Conservation (phyloP, 2,113 vertebrate species). For the Zonotrichia leucophrys region DNA sequence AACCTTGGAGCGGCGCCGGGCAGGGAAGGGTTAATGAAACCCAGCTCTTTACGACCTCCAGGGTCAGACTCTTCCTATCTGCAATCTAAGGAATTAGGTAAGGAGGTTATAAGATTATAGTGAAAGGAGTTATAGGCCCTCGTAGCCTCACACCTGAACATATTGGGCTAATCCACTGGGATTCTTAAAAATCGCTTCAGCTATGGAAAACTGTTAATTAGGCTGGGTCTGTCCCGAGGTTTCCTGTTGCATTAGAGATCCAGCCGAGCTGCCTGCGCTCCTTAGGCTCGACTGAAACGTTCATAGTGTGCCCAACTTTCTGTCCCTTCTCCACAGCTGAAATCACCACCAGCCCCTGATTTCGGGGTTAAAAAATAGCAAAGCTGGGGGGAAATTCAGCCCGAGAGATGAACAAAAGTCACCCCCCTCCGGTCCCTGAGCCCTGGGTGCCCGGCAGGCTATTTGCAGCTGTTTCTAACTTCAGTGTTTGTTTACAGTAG, state of each 20-base stretch:
- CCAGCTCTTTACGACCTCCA: conserved; percentile 76
- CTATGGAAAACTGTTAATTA: conserved; percentile 69
- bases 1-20: conserved; percentile 80
- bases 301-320: not conserved
- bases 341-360: not conserved
- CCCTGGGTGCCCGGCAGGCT: conserved; percentile 44
- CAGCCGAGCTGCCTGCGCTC: conserved; percentile 29
- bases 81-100: conserved; percentile 74
- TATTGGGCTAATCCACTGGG: conserved; percentile 55
- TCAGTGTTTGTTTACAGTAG: conserved; percentile 63
- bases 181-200: conserved; percentile 58
- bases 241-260: conserved; percentile 64
- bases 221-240: conserved; percentile 50
- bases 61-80: conserved; percentile 80
- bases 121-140: conserved; percentile 68
- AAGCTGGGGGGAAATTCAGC: not conserved
- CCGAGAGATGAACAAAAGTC: not conserved
- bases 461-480: conserved; percentile 64
- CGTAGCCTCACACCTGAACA: conserved; percentile 66
- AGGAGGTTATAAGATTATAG: conserved; percentile 79
- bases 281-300: not conserved
- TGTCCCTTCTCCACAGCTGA: not conserved
- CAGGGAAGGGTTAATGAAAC: conserved; percentile 88
- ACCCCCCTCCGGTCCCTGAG: not conserved
- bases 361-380: not conserved